Conservation (phyloP, 2,797 vertebrate species). For the Serranus cabrilla region DNA sequence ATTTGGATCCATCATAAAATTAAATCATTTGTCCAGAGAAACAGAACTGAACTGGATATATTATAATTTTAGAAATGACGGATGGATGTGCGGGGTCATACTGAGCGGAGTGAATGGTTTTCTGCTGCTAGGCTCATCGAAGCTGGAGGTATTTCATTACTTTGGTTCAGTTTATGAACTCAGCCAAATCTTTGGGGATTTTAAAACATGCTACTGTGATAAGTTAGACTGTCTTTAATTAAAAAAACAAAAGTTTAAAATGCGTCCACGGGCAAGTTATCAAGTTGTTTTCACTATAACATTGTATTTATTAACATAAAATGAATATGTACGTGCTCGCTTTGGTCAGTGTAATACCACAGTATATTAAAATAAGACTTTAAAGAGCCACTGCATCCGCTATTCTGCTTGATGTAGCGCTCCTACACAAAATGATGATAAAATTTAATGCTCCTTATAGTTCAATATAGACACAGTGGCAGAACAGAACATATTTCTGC, state of each 20-base stretch:
- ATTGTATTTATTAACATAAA: neutral
- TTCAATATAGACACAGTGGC: conserved; percentile 11
- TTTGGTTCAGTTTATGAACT: neutral
- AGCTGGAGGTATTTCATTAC: too few species aligned
- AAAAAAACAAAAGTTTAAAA: neutral
- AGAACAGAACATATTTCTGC: conserved; percentile 1
- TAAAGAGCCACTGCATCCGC: conserved; percentile 26
- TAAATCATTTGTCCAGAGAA: neutral
- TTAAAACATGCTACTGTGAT: neutral
- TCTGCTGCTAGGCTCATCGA: too few species aligned
- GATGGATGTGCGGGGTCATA: too few species aligned
- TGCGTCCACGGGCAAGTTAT: neutral
- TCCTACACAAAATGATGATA: conserved; percentile 33
- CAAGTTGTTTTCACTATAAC: neutral
- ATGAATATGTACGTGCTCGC: neutral
- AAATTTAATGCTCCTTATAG: conserved; percentile 21
- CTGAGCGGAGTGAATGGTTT: too few species aligned
- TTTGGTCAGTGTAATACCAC: conserved; percentile 4
- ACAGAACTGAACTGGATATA: neutral
- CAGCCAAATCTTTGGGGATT: neutral
- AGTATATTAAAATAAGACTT: conserved; percentile 26
- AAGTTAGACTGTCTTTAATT: too few species aligned
- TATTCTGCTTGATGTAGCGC: conserved; percentile 33
- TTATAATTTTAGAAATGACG: neutral
- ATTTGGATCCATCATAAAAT: neutral